These are phyloP conservation scores for Mirza zaza DNA, from an alignment of 2,113 vertebrate species.

Conservation along the genomic window DNA sequence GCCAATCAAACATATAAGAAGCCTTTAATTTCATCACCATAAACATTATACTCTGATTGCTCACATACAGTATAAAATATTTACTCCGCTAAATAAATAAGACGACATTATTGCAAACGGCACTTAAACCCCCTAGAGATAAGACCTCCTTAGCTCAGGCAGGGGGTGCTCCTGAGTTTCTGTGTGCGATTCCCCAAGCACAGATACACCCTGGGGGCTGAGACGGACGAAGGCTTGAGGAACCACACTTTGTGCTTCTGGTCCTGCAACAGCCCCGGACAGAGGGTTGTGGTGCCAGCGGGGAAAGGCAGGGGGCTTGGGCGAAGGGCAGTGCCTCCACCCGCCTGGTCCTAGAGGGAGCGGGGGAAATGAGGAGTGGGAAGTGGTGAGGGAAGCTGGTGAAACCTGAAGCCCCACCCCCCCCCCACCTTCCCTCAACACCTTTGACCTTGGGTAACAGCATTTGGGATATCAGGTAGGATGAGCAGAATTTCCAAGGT, in stretches of 20 bases:
- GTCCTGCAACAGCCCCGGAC: background rate
- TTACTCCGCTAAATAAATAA: slow-evolving; percentile 85
- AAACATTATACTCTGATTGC: slow-evolving; percentile 80
- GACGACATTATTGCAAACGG: slow-evolving; percentile 69
- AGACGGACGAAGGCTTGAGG: background rate
- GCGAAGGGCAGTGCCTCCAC: background rate
- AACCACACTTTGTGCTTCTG: slow-evolving; percentile 53
- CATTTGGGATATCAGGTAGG: background rate
- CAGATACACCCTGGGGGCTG: slow-evolving; percentile 28
- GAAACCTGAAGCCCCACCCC: background rate
- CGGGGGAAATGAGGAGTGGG: background rate
- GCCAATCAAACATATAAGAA: slow-evolving; percentile 65
- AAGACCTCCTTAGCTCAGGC: slow-evolving; percentile 45
- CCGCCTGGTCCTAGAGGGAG: background rate
- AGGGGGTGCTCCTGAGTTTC: slow-evolving; percentile 73
- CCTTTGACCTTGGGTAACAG: background rate
- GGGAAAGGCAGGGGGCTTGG: background rate
- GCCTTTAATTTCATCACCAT: slow-evolving; percentile 77
- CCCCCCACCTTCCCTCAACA: background rate
- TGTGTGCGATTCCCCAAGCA: background rate
- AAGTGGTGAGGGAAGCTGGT: background rate
- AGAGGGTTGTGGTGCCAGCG: background rate
- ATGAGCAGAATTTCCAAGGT: background rate
- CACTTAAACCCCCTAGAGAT: slow-evolving; percentile 68
- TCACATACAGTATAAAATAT: slow-evolving; percentile 83